phyloP scores from a whole-genome alignment of 2,797 vertebrate species.

The Rhincodon typus region DNA sequence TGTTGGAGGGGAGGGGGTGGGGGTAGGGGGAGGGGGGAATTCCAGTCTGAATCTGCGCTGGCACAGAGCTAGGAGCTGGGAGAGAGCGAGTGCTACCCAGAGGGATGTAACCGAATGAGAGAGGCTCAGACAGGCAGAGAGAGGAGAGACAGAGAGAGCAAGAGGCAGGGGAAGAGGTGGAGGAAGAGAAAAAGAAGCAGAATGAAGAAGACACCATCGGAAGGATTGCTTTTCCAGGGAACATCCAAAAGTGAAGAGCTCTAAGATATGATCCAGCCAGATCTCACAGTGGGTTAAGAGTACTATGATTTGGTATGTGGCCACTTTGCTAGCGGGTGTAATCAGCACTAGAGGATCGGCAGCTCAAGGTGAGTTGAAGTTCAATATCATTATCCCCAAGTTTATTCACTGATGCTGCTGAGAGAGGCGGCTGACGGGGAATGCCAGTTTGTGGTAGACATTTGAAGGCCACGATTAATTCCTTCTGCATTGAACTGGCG shows the following conservation, averaged over 20 bases:
- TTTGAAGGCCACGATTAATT: neutral
- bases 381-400: conserved; percentile 47
- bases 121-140: conserved; percentile 40
- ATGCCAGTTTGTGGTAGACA: neutral
- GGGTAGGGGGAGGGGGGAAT: neutral
- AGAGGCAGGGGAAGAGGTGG: conserved; percentile 56
- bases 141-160: conserved; percentile 51
- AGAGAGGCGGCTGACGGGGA: neutral
- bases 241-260: conserved; percentile 57
- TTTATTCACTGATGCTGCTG: conserved; percentile 12
- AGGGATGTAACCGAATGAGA: neutral
- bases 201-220: conserved; percentile 57
- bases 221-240: conserved; percentile 45
- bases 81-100: neutral
- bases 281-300: conserved; percentile 72
- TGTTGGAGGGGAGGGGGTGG: neutral
- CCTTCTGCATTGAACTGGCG: neutral
- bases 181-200: conserved; percentile 62
- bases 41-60: conserved; percentile 16
- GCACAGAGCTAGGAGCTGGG: neutral
- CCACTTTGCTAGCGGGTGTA: conserved; percentile 98
- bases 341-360: conserved; percentile 87
- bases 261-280: conserved; percentile 77
- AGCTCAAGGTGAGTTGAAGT: conserved; percentile 97
- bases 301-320: conserved; percentile 99